phyloP scores from a whole-genome alignment of 2,797 vertebrate genomes.

The Leontocebus nigricollis region DNA sequence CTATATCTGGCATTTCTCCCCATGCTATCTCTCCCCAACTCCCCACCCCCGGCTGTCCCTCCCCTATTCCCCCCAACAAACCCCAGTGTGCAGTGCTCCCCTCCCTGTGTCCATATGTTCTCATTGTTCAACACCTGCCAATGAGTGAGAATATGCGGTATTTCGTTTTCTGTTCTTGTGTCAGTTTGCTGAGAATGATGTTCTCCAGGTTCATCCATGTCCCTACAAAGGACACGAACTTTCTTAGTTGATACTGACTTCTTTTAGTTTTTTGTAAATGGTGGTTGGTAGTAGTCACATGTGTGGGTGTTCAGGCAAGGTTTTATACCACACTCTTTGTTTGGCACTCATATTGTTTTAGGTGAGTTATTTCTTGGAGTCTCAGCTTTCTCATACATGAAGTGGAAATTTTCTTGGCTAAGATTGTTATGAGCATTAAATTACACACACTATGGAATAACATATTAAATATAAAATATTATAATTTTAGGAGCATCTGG shows the following conservation, averaged over 20 bases:
- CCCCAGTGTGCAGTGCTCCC: too few relatives aligned
- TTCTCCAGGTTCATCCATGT: too few relatives aligned
- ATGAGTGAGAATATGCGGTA: too few relatives aligned
- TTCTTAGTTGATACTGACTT: neutral
- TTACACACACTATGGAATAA: neutral
- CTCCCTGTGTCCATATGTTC: too few relatives aligned
- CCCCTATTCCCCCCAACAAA: too few relatives aligned
- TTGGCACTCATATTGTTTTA: neutral
- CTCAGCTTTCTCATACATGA: neutral
- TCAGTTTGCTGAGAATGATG: too few relatives aligned
- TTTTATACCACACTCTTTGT: neutral
- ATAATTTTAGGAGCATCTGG: neutral
- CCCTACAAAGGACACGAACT: neutral
- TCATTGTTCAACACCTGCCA: too few relatives aligned
- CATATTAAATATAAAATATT: neutral
- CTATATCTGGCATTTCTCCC: too few relatives aligned
- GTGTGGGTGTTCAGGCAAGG: neutral
- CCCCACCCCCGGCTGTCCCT: too few relatives aligned
- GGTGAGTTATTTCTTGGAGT: neutral
- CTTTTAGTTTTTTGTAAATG: neutral
- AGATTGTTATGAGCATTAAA: neutral
- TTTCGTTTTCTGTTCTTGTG: too few relatives aligned
- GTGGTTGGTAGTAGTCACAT: neutral
- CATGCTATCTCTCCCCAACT: too few relatives aligned
- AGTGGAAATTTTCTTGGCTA: neutral